phyloP scores from a whole-genome alignment of 2,888 invertebrate genomes.

The Mechanitis messenoides region DNA sequence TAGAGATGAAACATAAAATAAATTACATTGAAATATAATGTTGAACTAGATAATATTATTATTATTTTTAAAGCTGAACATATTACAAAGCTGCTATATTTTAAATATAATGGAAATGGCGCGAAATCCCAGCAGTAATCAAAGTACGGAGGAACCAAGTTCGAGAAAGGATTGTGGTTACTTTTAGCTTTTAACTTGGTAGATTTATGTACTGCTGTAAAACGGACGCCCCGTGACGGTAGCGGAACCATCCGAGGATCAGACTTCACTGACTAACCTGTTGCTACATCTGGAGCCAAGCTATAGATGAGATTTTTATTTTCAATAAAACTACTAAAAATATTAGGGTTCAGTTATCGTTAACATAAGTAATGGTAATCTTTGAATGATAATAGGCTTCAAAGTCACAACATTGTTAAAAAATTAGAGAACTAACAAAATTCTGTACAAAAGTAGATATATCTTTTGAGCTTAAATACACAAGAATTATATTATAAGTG shows the following conservation, averaged over 20 bases:
- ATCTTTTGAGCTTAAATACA: too few relatives aligned
- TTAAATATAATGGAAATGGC: not conserved
- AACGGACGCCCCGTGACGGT: slow-evolving; percentile 18
- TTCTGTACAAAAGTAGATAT: too few relatives aligned
- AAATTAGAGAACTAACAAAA: too few relatives aligned
- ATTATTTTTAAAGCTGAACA: too few relatives aligned
- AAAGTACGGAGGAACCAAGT: slow-evolving; percentile 3
- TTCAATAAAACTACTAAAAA: not conserved
- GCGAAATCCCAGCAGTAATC: slow-evolving; percentile 6
- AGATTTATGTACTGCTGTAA: slow-evolving; percentile 23
- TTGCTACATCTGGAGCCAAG: slow-evolving; percentile 1
- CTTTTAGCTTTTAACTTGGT: slow-evolving; percentile 4
- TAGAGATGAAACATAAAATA: too few relatives aligned
- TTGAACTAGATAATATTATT: too few relatives aligned
- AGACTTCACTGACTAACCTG: slow-evolving; percentile 10
- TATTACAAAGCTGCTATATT: not conserved
- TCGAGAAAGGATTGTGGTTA: slow-evolving; percentile 2
- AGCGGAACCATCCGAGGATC: slow-evolving; percentile 19
- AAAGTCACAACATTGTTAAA: too few relatives aligned
- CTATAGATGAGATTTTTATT: not conserved
- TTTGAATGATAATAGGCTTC: too few relatives aligned
- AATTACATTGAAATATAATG: too few relatives aligned
- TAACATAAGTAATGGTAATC: too few relatives aligned
- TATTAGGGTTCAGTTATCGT: too few relatives aligned
- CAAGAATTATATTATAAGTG: too few relatives aligned